Evolutionary conservation across 2,888 invertebrate genomes (phyloP).

Genomic region (Romanomermis culicivorax): DNA sequence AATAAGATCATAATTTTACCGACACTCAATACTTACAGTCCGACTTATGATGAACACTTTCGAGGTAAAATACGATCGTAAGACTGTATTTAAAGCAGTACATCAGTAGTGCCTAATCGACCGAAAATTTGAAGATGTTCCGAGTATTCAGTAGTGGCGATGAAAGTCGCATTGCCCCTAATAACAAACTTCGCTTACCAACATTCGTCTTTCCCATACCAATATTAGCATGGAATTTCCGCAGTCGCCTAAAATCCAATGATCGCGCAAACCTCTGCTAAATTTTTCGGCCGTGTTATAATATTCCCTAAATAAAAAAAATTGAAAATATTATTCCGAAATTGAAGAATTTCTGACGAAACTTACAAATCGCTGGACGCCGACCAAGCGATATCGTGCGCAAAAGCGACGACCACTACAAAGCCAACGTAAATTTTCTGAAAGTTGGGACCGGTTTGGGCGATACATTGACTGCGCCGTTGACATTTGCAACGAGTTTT

Average conservation of each 20-base stretch:
- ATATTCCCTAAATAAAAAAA: neutral
- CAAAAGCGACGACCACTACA: slow-evolving; percentile 2
- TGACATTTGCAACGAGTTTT: neutral
- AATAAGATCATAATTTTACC: no score
- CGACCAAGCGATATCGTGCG: neutral
- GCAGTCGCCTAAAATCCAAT: slow-evolving; percentile 28
- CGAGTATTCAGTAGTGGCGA: no score
- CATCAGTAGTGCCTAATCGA: no score
- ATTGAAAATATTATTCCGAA: no score
- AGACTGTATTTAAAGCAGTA: no score
- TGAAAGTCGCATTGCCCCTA: no score
- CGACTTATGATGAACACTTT: no score
- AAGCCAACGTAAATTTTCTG: slow-evolving; percentile 1
- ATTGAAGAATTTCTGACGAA: no score
- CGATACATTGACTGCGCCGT: slow-evolving; percentile 3
- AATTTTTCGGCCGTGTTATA: slow-evolving; percentile 6
- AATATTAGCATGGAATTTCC: slow-evolving; percentile 27
- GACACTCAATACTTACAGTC: no score
- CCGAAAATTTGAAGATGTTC: no score
- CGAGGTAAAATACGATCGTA: no score
- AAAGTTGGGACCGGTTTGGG: neutral
- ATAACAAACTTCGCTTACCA: no score
- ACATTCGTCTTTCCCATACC: slow-evolving; percentile 19
- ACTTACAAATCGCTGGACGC: neutral
- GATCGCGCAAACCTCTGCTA: slow-evolving; percentile 22